Base-by-base conservation (phyloP, 64 coral and sea anemone genomes). In the Pachyseris speciosa region DNA sequence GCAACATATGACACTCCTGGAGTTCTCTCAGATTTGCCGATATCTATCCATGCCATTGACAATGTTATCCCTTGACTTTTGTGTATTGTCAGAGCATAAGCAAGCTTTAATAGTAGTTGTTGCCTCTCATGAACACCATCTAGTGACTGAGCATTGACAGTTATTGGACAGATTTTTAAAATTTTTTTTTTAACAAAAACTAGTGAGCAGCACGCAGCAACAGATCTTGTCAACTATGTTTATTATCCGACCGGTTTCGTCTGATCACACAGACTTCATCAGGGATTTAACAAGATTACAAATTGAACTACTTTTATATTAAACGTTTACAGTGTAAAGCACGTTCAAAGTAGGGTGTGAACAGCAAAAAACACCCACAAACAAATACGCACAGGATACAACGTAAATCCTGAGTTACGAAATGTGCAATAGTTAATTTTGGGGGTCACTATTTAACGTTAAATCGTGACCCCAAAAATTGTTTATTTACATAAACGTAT, bases 401-500 rank as follows among this genome's bases (percentile, higher is more conserved):
- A 19, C 53, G 10, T 19, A 58, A 58, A 58, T 58, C 53, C 53
- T 58, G 53, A 4, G 10, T 45, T 45, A 45, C 43, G 11, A 58
- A 22, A 22, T 22, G 53, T 58, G 50, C 31, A 84, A 84, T 84
- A 39, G 28, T 48, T 52, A 50, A 79, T 59, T 83, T 59, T 83
- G 45, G 52, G 79, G 79, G 10, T 13, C 37, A 55, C 24, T 17
- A 80, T 45, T 45, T 45, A 45, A 45, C 43, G 43, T 45, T 45
- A 45, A 45, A 45, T 80, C 26, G 24, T 55, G 37, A 13, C 27
- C 79, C 79, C 52, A 31, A 83, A 59, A 83, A 59, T n/a, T n/a
- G n/a, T n/a, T 84, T 84, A 84, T 32, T 84, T 84, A 84, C 80
- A 84, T 55, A 84, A 64, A 47, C 51, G 84, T 87, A 22, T 87